Evolutionary conservation across 1,140 invertebrate genomes (phyloP), one percentile per base, ranked within the genome.

Genomic region (Atopsyche davidsoni): DNA sequence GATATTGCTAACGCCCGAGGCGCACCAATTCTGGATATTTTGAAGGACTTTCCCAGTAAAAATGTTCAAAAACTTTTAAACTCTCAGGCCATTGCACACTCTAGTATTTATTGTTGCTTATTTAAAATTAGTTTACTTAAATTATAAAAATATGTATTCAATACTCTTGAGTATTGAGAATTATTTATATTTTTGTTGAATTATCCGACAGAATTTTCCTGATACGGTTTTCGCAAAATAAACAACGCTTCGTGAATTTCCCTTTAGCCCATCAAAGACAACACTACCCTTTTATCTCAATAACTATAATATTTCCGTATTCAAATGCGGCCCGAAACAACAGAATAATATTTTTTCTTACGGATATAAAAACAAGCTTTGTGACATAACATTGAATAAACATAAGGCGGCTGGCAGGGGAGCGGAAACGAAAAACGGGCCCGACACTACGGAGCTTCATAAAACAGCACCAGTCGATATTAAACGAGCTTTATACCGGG

Each of bases 361-460:
- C 16, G 23, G 2, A 22, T 38, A 45, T 39, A 45, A 51, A 36
- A 44, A 28, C 23, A 31, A 16, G 13, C 36, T 51, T 51, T 51
- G 32, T 44, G 49, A 39, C 34, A 45, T 28, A 24, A 39, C 49
- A 46, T 46, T 51, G 49, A 44, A 51, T 51, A 51, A 51, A 43
- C 36, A 45, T 51, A 51, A 44, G 41, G 35, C 18, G 41, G 34
- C 10, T 16, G 25, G 7, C n/a, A 9, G 7, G 7, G 7, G 7
- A n/a, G 25, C 7, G 35, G 17, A 36, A 4, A 36, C 35, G n/a
- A 17, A n/a, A 7, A 36, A 36, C n/a, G n/a, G 17, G 35, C 35
- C 35, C n/a, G 35, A 13, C 13, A 9, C 25, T 31, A n/a, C 7
- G 7, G n/a, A 31, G 7, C 25, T 7, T 31, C 25, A n/a, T 31